Conservation (phyloP, 2,797 vertebrate genomes). For the Anguilla obscura region DNA sequence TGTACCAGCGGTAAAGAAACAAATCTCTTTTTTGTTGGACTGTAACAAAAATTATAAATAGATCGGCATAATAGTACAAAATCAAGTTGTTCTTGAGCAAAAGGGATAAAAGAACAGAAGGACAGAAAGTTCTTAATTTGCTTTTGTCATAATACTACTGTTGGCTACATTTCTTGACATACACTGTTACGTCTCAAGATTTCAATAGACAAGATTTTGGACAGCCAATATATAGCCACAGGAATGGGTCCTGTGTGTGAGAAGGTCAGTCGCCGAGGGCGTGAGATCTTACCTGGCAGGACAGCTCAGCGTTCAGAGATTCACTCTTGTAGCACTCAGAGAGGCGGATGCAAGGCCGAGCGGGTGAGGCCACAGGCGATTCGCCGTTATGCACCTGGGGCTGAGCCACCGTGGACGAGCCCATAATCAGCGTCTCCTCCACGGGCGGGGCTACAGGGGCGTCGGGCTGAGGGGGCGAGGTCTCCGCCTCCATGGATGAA, state of each 20-base stretch:
- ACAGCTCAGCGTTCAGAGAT: constrained; percentile 69
- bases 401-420: constrained; percentile 32
- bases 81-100: neutral
- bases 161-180: neutral
- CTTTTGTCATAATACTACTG: neutral
- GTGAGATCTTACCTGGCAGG: constrained; percentile 73
- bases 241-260: neutral
- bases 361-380: constrained; percentile 52
- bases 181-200: neutral
- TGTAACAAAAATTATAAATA: neutral
- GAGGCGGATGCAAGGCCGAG: constrained; percentile 61
- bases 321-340: constrained; percentile 71
- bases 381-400: constrained; percentile 51
- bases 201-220: neutral
- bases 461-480: constrained; percentile 54
- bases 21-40: neutral
- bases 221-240: neutral
- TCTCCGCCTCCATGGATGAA: constrained; percentile 66
- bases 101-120: neutral
- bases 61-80: neutral
- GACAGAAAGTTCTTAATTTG: neutral
- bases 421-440: constrained; percentile 24
- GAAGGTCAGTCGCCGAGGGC: neutral
- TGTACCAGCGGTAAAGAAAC: neutral
- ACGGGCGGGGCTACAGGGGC: constrained; percentile 38